Percentiles rank a stretch among this genome's conserved stretches.
phyloP scores from a whole-genome alignment of 2,888 invertebrate genomes.

The Blomia tropicalis region DNA sequence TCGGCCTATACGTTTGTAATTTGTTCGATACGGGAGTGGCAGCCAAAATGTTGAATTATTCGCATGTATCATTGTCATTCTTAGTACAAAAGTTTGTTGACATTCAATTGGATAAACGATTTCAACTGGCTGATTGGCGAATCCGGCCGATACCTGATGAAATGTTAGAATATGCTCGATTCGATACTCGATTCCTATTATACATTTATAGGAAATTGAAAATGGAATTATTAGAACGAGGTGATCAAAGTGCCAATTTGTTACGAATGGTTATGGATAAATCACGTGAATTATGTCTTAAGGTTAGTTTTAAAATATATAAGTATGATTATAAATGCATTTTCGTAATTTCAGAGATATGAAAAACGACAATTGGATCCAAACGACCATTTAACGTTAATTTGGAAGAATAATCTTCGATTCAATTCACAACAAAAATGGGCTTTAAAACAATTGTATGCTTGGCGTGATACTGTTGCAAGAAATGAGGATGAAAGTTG shows the following conservation, averaged over 20 bases:
- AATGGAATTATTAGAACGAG: conserved; percentile 51
- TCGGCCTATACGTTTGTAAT: conserved; percentile 83
- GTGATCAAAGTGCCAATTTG: conserved; percentile 48
- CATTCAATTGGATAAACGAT: conserved; percentile 66
- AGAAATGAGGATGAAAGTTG: conserved; percentile 76
- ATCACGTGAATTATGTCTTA: conserved; percentile 57
- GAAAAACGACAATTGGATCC: conserved; percentile 54
- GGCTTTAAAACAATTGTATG: conserved; percentile 61
- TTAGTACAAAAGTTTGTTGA: conserved; percentile 61
- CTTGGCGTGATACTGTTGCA: conserved; percentile 73
- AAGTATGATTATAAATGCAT: neutral
- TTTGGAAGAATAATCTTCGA: conserved; percentile 54
- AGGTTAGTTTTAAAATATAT: conserved; percentile 36
- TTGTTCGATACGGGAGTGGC: conserved; percentile 92
- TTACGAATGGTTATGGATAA: conserved; percentile 53
- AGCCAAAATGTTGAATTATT: conserved; percentile 52
- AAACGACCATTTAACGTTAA: conserved; percentile 56
- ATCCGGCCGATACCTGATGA: conserved; percentile 69
- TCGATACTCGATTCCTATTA: conserved; percentile 84
- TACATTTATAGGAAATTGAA: conserved; percentile 67
- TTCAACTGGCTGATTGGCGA: conserved; percentile 88
- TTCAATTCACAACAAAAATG: conserved; percentile 71
- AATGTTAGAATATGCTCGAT: conserved; percentile 65
- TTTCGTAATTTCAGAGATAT: conserved; percentile 29
- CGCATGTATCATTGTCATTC: conserved; percentile 53